Conservation (phyloP, 2,797 vertebrate species). For the Helarctos malayanus region DNA sequence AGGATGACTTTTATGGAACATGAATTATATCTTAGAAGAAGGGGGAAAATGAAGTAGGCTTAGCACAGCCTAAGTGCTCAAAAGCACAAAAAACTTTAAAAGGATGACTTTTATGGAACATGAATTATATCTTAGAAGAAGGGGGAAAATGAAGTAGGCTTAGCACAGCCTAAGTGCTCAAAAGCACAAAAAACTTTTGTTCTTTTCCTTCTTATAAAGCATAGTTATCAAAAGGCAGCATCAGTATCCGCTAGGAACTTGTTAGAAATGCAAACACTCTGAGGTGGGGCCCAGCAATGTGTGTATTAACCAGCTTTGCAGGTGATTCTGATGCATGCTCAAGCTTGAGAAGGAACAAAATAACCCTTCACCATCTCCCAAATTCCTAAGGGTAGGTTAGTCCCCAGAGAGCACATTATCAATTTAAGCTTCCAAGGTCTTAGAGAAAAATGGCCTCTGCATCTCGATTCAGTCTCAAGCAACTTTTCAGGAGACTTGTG, state of each 20-base stretch:
- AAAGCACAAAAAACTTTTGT: background rate
- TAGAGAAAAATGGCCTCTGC: background rate
- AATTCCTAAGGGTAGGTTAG: background rate
- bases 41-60: background rate
- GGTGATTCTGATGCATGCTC: background rate
- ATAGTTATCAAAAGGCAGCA: background rate
- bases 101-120: background rate
- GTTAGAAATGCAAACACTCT: background rate
- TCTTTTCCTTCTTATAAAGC: background rate
- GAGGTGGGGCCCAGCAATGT: background rate
- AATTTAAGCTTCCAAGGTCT: background rate
- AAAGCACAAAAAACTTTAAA: too few species aligned
- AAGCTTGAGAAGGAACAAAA: background rate
- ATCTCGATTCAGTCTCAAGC: background rate
- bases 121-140: constrained; percentile 25
- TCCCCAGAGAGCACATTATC: background rate
- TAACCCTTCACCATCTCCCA: background rate
- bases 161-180: constrained; percentile 7
- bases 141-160: background rate
- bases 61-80: constrained; percentile 7
- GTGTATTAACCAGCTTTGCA: background rate
- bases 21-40: constrained; percentile 25
- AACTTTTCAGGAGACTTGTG: background rate
- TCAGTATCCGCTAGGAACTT: background rate
- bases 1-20: background rate